A percentile compares a stretch with the other conserved stretches of the same genome.
Evolutionary conservation across 2,888 invertebrate species (phyloP).

Genomic region (Cinara cedri): DNA sequence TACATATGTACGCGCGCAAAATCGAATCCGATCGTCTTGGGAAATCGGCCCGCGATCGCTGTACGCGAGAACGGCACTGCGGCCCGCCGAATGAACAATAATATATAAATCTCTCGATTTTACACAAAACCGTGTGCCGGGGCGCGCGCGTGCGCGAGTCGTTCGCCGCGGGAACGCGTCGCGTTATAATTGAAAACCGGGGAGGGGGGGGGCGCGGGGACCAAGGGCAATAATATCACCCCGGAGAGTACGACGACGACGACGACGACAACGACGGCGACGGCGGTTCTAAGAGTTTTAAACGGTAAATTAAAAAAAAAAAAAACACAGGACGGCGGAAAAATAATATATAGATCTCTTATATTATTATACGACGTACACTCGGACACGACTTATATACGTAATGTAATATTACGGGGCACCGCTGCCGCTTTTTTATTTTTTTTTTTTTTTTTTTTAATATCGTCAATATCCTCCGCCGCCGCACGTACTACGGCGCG

Average conservation of each 20-base stretch:
- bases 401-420: too few species aligned
- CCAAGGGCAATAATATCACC: constrained; percentile 52
- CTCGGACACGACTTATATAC: constrained; percentile 47
- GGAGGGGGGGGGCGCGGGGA: constrained; percentile 22
- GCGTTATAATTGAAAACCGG: constrained; percentile 47
- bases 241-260: constrained; percentile 26
- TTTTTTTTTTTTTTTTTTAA: constrained; percentile 29
- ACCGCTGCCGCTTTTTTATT: too few species aligned
- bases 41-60: constrained; percentile 45
- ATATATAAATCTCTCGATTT: constrained; percentile 54
- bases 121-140: constrained; percentile 34
- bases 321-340: background rate
- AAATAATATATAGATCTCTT: background rate
- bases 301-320: constrained; percentile 47
- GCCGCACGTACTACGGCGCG: background rate
- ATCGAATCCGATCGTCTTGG: constrained; percentile 51
- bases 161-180: background rate
- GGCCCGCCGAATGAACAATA: constrained; percentile 26
- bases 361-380: too few species aligned
- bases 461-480: constrained; percentile 37
- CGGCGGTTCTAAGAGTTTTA: constrained; percentile 48
- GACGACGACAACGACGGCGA: too few species aligned
- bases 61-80: background rate
- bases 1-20: background rate
- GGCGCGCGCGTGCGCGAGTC: background rate